phyloP scores from a whole-genome alignment of 2,888 invertebrate species.

The Melanostoma scalare region DNA sequence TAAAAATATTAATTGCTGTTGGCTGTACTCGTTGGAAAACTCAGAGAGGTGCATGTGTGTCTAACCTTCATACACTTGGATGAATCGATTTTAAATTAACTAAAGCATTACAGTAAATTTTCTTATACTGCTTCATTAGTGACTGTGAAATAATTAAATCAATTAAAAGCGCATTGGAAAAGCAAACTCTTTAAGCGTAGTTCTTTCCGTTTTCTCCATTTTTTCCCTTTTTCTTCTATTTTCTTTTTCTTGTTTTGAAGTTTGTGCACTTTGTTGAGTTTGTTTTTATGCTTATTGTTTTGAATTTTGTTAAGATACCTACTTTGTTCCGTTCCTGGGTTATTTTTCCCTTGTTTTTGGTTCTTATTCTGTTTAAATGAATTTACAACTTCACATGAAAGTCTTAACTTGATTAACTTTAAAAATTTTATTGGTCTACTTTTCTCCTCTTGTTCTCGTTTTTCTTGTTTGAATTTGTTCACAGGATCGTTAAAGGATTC shows the following conservation, averaged over 20 bases:
- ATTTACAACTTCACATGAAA: constrained; percentile 35
- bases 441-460: constrained; percentile 2
- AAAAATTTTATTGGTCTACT: neutral
- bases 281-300: constrained; percentile 17
- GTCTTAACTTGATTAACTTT: constrained; percentile 40
- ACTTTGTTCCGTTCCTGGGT: constrained; percentile 33
- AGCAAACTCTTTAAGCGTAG: constrained; percentile 7
- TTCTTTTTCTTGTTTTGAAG: constrained; percentile 29
- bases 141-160: constrained; percentile 12
- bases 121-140: constrained; percentile 51
- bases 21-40: constrained; percentile 38
- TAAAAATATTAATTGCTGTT: constrained; percentile 36
- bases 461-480: constrained; percentile 74
- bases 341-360: constrained; percentile 21
- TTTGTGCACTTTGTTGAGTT: constrained; percentile 56
- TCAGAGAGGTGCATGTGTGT: constrained; percentile 53
- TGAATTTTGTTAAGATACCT: constrained; percentile 16
- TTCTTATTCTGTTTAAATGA: constrained; percentile 33
- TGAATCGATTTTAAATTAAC: constrained; percentile 14
- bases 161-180: constrained; percentile 11
- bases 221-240: too few species aligned
- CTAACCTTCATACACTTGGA: constrained; percentile 37
- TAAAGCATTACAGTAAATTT: constrained; percentile 31
- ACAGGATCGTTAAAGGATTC: constrained; percentile 96
- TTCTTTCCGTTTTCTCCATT: too few species aligned